A percentile compares a stretch with the other conserved stretches of the same genome.
Conservation (phyloP, 2,797 vertebrate species). For the Chaetophractus vellerosus region DNA sequence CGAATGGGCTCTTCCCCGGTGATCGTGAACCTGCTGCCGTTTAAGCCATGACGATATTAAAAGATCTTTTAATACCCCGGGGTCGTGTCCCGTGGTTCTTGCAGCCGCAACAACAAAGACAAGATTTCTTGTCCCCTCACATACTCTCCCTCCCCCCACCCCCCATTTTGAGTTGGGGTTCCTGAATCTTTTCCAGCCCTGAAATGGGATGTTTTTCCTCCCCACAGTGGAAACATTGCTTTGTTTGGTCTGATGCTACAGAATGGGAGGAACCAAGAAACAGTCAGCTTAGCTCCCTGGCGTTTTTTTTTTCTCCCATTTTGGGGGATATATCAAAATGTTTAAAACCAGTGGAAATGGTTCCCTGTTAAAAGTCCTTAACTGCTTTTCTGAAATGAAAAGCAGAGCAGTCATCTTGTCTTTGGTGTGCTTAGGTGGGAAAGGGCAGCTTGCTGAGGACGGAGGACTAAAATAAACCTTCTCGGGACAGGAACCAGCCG, state of each 20-base stretch:
- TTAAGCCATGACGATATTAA: background rate
- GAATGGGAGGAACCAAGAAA: background rate
- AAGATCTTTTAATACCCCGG: background rate
- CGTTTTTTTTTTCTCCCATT: background rate
- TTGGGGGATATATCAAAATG: background rate
- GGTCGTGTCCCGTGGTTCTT: background rate
- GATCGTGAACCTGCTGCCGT: background rate
- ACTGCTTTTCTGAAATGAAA: background rate
- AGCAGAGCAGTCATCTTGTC: background rate
- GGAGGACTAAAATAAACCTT: conserved; percentile 78
- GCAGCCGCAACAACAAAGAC: background rate
- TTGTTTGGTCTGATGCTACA: background rate
- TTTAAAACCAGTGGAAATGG: background rate
- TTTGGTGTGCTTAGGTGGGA: conserved; percentile 10
- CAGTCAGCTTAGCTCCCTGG: background rate
- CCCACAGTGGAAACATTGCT: background rate
- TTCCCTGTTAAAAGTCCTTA: background rate
- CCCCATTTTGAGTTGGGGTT: background rate
- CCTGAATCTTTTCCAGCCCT: background rate
- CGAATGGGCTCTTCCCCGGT: background rate
- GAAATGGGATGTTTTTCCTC: background rate
- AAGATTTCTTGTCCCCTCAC: background rate
- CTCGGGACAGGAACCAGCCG: conserved; percentile 69
- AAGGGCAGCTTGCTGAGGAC: conserved; percentile 49
- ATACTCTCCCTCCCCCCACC: background rate